Conservation (phyloP, 2,888 invertebrate genomes). For the Meta bourneti region DNA sequence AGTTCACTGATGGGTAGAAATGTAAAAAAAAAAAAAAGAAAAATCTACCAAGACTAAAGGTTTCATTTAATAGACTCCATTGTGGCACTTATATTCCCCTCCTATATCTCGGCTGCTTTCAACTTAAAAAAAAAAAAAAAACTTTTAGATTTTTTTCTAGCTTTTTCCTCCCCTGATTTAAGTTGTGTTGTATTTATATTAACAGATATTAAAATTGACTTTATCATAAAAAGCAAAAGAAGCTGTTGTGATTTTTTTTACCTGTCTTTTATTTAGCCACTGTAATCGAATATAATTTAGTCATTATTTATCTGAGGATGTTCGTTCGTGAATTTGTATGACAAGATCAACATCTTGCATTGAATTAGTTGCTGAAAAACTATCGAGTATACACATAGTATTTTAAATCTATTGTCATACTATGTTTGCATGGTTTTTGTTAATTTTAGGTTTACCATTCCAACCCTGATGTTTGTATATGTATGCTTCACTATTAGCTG, state of each 20-base stretch:
- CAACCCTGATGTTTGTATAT: constrained; percentile 72
- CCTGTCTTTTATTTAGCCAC: constrained; percentile 44
- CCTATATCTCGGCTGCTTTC: constrained; percentile 36
- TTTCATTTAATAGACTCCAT: constrained; percentile 70
- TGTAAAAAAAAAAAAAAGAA: constrained; percentile 26
- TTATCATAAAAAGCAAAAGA: constrained; percentile 32
- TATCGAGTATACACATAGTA: constrained; percentile 50
- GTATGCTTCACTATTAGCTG: constrained; percentile 73
- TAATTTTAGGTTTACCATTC: constrained; percentile 74
- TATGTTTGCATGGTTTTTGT: constrained; percentile 57
- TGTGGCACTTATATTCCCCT: constrained; percentile 63
- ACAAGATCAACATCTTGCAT: constrained; percentile 56
- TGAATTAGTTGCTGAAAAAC: constrained; percentile 41
- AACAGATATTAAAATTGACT: constrained; percentile 69
- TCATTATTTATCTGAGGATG: constrained; percentile 58
- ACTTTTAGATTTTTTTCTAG: constrained; percentile 62
- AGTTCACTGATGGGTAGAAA: constrained; percentile 62
- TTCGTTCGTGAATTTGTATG: constrained; percentile 48
- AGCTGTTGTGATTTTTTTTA: constrained; percentile 50
- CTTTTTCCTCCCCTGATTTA: constrained; percentile 47
- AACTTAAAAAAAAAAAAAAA: constrained; percentile 45
- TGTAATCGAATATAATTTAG: constrained; percentile 40
- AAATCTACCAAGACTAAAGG: constrained; percentile 64
- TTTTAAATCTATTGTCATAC: constrained; percentile 54
- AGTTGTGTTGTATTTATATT: constrained; percentile 56